A percentile compares a stretch with the other conserved stretches of the same genome.
These are phyloP conservation scores for Chamaetylas fuelleborni DNA, from an alignment of 2,113 vertebrate genomes.

Conservation along the genomic window DNA sequence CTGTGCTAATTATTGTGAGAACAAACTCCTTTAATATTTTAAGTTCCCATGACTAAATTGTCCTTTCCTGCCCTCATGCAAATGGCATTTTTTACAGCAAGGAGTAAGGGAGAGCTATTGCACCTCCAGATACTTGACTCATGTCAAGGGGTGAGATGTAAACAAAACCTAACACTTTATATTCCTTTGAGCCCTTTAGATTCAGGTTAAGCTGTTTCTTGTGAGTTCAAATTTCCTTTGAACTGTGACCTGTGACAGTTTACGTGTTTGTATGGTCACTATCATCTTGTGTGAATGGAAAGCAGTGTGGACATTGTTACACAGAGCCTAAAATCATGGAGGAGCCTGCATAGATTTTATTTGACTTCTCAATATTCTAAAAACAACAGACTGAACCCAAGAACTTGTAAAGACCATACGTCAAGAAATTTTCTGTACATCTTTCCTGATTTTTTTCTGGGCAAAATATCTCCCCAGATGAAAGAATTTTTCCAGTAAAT, in stretches of 20 bases:
- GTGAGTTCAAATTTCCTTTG: neutral
- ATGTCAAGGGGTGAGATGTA: neutral
- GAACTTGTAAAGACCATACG: neutral
- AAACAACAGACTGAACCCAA: neutral
- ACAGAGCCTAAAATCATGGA: neutral
- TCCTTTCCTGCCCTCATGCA: neutral
- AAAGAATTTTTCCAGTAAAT: neutral
- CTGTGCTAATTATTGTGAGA: neutral
- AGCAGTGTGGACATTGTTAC: neutral
- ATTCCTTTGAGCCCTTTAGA: neutral
- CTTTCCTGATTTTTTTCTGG: neutral
- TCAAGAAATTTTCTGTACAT: neutral
- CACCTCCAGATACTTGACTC: neutral
- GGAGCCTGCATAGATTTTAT: neutral
- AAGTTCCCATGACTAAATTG: neutral
- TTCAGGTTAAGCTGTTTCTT: neutral
- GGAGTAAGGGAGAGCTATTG: neutral
- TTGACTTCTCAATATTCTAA: neutral
- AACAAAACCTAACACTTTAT: neutral
- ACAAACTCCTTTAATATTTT: neutral
- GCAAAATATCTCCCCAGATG: neutral
- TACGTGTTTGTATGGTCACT: neutral
- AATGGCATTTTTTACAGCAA: neutral
- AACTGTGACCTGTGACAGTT: neutral
- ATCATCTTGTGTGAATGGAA: neutral